Conservation (phyloP, 2,888 invertebrate species). For the Lepidocyrtoides sp. region DNA sequence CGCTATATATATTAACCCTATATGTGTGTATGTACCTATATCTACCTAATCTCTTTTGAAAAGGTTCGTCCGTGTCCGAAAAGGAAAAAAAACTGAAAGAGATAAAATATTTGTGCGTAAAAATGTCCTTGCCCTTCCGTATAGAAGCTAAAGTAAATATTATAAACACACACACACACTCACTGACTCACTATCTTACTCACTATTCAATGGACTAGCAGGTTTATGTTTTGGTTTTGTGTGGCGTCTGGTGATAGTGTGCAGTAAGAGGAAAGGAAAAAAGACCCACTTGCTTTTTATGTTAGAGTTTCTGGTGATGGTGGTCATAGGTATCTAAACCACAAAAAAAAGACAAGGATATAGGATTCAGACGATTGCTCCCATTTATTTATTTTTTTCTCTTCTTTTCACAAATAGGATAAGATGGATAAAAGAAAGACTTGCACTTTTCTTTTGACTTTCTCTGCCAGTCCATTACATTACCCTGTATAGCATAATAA, state of each 20-base stretch:
- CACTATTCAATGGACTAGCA: too few species aligned
- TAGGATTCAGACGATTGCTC: slow-evolving; percentile 23
- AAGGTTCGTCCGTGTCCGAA: not conserved
- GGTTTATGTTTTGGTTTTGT: not conserved
- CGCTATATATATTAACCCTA: too few species aligned
- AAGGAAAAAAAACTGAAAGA: not conserved
- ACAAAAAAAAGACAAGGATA: slow-evolving; percentile 28
- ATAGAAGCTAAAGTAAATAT: not conserved
- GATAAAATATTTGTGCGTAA: slow-evolving; percentile 19
- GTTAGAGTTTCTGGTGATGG: too few species aligned
- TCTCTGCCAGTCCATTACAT: not conserved
- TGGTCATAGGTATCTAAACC: slow-evolving; percentile 13
- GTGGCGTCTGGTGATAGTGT: not conserved
- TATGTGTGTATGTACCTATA: too few species aligned
- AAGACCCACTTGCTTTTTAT: slow-evolving; percentile 17
- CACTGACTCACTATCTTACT: too few species aligned
- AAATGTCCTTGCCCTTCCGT: not conserved
- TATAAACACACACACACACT: not conserved
- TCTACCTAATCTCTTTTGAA: slow-evolving; percentile 32
- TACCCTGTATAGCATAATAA: not conserved
- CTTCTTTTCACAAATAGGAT: not conserved
- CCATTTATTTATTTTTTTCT: not conserved
- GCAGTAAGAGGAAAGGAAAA: too few species aligned
- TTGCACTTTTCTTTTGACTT: slow-evolving; percentile 15
- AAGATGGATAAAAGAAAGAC: not conserved